Base-by-base conservation (phyloP, 2,113 vertebrate genomes). In the Passer montanus region DNA sequence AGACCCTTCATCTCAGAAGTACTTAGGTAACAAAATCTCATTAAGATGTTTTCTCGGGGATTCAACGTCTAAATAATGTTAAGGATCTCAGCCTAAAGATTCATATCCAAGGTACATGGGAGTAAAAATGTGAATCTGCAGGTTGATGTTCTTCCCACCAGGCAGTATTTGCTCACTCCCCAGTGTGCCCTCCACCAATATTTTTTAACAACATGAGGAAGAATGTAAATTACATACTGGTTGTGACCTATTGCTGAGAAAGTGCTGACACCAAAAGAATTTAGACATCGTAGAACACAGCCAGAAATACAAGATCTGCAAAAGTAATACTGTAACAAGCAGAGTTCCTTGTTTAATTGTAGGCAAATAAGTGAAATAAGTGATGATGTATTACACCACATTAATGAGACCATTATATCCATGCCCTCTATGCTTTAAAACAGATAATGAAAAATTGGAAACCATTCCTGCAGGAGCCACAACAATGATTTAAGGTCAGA, bases 71-170 rank as follows among this genome's bases (percentile, higher is more conserved):
- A 44, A 74, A 18, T 50, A 53, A 52, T 11, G 2, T 41, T 28
- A 44, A 76, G 15, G 15, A 41, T 86, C 24, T 84, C 49, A 80
- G 37, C 11, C 35, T 47, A 18, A 82, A 63, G 6, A 20, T 44
- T 9, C 0, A 0, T n/a, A 21, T 19, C 30, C 47, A 60, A 35
- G 31, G 10, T 64, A n/a, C 10, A 7, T 0, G 1, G 31, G 22
- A 69, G 28, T 10, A 69, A 58, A 75, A 52, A 41, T 18, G 4
- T 8, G 6, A 73, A 56, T 66, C 16, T 62, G 35, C 37, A 52
- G 17, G 4, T 7, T 20, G 43, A 41, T 75, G 26, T 21, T 17
- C 4, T 39, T 41, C 14, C 30, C 31, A 14, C 15, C 13, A 47
- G 18, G 15, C 4, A 31, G 7, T 30, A 11, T 73, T 87, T 72